These are phyloP conservation scores for Synodontis membranacea DNA, from an alignment of 2,113 vertebrate species.

Conservation along the genomic window DNA sequence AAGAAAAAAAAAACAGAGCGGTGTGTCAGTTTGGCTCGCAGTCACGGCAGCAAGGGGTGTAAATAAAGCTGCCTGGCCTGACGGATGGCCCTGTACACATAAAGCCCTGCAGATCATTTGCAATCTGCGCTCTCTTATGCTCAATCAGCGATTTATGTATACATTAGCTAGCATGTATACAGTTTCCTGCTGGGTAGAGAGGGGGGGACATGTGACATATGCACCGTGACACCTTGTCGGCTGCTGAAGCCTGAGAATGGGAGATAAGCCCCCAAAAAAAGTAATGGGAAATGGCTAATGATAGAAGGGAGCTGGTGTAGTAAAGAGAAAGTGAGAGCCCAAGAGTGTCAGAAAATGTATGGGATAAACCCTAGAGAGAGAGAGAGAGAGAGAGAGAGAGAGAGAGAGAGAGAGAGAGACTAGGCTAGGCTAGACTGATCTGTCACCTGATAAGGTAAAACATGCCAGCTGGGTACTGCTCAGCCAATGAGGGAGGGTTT, in stretches of 20 bases:
- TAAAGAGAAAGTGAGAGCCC: slow-evolving; percentile 45
- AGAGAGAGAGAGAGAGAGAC: slow-evolving; percentile 35
- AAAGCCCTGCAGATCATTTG: slow-evolving; percentile 56
- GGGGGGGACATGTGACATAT: slow-evolving; percentile 44
- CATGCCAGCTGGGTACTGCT: slow-evolving; percentile 47
- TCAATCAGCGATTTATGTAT: slow-evolving; percentile 52
- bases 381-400: slow-evolving; percentile 46
- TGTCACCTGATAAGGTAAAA: slow-evolving; percentile 55
- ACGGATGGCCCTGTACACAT: slow-evolving; percentile 56
- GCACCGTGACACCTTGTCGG: slow-evolving; percentile 55
- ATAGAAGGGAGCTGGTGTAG: slow-evolving; percentile 15
- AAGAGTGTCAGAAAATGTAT: slow-evolving; percentile 37
- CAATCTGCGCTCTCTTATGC: slow-evolving; percentile 56
- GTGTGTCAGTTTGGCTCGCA: slow-evolving; percentile 32
- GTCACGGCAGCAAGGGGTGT: neutral
- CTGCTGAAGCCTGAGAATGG: slow-evolving; percentile 51
- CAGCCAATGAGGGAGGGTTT: slow-evolving; percentile 25
- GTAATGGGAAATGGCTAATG: slow-evolving; percentile 51
- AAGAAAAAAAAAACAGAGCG: slow-evolving; percentile 46
- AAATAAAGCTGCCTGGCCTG: slow-evolving; percentile 44
- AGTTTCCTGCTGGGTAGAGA: slow-evolving; percentile 27
- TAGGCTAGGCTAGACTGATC: slow-evolving; percentile 25
- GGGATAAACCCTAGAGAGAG: slow-evolving; percentile 36
- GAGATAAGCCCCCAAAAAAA: slow-evolving; percentile 61
- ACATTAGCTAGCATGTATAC: slow-evolving; percentile 42